These are phyloP conservation scores for Cettia cetti DNA, from an alignment of 2,113 vertebrate species.

Conservation along the genomic window DNA sequence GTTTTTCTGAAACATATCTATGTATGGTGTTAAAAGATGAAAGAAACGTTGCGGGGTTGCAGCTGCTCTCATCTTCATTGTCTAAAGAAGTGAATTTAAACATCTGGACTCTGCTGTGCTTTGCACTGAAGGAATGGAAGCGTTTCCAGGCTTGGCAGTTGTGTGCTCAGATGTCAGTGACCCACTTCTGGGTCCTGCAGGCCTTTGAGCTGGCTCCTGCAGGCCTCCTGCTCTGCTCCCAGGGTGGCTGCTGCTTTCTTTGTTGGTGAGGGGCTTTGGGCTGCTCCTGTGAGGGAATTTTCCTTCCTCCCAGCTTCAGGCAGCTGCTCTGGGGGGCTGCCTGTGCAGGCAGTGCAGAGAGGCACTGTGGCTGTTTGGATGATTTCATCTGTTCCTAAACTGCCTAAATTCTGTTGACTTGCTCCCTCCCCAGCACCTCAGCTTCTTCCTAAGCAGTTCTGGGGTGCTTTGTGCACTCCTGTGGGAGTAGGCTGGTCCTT, in stretches of 20 bases:
- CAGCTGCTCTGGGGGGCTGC: accelerated
- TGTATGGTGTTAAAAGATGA: not conserved
- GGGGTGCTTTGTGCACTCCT: not conserved
- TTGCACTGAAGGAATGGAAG: not conserved
- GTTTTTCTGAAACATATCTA: not conserved
- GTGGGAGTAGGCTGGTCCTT: not conserved
- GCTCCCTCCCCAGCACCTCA: not conserved
- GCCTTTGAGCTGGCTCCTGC: not conserved
- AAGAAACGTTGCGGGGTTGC: not conserved
- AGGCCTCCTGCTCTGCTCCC: not conserved
- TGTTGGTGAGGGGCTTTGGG: not conserved
- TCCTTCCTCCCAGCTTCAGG: not conserved
- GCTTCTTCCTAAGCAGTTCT: not conserved
- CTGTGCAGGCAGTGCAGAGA: not conserved
- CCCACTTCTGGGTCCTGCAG: constrained; percentile 14
- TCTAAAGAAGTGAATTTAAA: not conserved
- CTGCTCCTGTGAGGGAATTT: not conserved
- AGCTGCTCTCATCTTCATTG: not conserved
- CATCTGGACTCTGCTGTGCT: not conserved
- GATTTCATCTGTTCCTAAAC: not conserved
- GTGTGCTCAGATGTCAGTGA: not conserved
- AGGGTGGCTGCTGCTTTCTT: not conserved
- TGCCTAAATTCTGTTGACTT: not conserved
- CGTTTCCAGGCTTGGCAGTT: not conserved
- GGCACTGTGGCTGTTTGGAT: not conserved